These are phyloP conservation scores for Episyrphus balteatus DNA, from an alignment of 1,140 invertebrate genomes.

Conservation along the genomic window DNA sequence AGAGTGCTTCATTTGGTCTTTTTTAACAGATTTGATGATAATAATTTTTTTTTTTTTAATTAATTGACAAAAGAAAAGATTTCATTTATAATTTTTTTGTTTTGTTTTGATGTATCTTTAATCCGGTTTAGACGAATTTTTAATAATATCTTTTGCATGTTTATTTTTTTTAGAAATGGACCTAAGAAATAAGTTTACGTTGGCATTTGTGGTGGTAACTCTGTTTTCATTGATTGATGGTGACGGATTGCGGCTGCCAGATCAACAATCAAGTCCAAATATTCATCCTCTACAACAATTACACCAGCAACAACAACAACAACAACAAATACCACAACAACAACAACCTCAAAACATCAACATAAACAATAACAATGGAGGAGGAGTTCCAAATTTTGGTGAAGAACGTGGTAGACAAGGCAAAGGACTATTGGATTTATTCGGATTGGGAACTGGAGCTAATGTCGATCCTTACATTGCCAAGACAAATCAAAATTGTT, in stretches of 20 bases:
- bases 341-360: slow-evolving; percentile 9
- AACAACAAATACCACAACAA: slow-evolving; percentile 4
- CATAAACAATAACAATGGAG: slow-evolving; percentile 8
- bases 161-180: slow-evolving; percentile 5
- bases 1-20: no score
- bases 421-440: slow-evolving; percentile 57
- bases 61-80: not conserved
- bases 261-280: slow-evolving; percentile 38
- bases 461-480: slow-evolving; percentile 65
- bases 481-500: slow-evolving; percentile 54
- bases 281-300: slow-evolving; percentile 33
- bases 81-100: not conserved
- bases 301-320: slow-evolving; percentile 14
- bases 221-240: slow-evolving; percentile 41
- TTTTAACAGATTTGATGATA: no score
- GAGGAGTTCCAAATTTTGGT: slow-evolving; percentile 9
- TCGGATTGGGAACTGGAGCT: slow-evolving; percentile 56
- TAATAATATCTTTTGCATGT: slow-evolving; percentile 6
- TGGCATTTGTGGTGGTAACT: slow-evolving; percentile 36
- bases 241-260: slow-evolving; percentile 43
- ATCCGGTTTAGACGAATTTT: not conserved
- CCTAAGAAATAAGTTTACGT: slow-evolving; percentile 32
- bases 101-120: not conserved
- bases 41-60: not conserved
- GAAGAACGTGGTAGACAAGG: slow-evolving; percentile 39